Percentiles rank a stretch among this genome's conserved stretches.
Conservation (phyloP, 2,113 vertebrate genomes). For the Stegostoma tigrinum region DNA sequence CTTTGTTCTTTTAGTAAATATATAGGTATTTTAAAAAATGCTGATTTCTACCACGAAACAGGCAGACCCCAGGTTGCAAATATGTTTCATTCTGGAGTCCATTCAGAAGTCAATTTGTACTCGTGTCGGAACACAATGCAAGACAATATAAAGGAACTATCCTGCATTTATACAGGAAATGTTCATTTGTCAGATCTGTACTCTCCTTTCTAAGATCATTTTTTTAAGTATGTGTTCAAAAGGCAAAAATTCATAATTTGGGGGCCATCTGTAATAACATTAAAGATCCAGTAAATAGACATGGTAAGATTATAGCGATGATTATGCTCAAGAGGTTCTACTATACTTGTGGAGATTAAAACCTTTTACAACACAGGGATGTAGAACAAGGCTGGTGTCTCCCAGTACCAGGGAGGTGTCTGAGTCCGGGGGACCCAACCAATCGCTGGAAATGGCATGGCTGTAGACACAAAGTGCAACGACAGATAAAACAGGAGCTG, state of each 20-base stretch:
- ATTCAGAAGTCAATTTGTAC: too few relatives aligned
- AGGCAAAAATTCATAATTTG: too few relatives aligned
- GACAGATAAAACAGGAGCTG: not conserved
- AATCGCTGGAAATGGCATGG: not conserved
- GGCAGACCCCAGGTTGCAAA: too few relatives aligned
- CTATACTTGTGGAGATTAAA: not conserved
- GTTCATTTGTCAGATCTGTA: too few relatives aligned
- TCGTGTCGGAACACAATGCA: too few relatives aligned
- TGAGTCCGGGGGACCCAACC: not conserved
- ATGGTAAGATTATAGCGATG: not conserved
- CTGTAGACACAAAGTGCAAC: not conserved
- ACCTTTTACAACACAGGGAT: not conserved
- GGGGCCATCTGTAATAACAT: too few relatives aligned
- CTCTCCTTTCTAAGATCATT: too few relatives aligned
- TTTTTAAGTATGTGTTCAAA: too few relatives aligned
- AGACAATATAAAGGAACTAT: too few relatives aligned
- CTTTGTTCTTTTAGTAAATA: too few relatives aligned
- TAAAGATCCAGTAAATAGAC: not conserved
- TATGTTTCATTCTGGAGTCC: too few relatives aligned
- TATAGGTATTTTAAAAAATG: not conserved
- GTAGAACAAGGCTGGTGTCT: not conserved
- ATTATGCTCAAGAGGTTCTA: not conserved
- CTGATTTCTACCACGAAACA: not conserved
- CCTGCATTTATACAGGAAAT: too few relatives aligned
- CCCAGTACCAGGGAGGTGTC: not conserved